These are phyloP conservation scores for Helicoverpa armigera DNA, from an alignment of 1,140 invertebrate genomes.

Conservation along the genomic window DNA sequence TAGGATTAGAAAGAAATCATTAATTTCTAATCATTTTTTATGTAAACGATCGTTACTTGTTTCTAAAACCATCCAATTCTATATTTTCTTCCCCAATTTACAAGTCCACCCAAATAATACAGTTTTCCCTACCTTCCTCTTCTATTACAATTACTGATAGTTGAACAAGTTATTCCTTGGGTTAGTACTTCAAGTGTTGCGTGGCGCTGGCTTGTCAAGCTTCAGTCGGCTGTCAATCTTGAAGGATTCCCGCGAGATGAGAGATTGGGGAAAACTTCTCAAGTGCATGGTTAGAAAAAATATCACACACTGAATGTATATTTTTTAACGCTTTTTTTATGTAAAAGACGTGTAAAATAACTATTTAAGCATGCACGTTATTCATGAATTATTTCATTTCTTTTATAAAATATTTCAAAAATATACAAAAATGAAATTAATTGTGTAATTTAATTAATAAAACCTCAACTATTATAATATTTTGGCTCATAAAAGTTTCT, in stretches of 20 bases:
- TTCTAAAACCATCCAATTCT: not conserved
- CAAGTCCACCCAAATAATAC: not conserved
- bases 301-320: not conserved
- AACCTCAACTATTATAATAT: no score
- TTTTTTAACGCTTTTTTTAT: no score
- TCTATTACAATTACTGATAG: constrained; percentile 17
- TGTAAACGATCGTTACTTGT: not conserved
- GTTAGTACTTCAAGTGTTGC: constrained; percentile 21
- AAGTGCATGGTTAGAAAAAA: not conserved
- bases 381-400: no score
- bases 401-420: no score
- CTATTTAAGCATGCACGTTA: no score
- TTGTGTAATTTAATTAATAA: no score
- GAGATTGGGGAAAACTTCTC: not conserved
- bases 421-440: no score
- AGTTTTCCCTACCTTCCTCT: not conserved
- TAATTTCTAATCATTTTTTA: no score
- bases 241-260: not conserved
- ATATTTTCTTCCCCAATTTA: not conserved
- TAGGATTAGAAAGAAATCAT: no score
- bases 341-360: no score
- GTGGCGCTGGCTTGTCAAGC: constrained; percentile 4
- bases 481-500: no score
- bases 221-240: constrained; percentile 4
- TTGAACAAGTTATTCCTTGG: constrained; percentile 24